Conservation (phyloP, 30 jellyfish, hydroid and myxozoan species). For the Mastigias papua region DNA sequence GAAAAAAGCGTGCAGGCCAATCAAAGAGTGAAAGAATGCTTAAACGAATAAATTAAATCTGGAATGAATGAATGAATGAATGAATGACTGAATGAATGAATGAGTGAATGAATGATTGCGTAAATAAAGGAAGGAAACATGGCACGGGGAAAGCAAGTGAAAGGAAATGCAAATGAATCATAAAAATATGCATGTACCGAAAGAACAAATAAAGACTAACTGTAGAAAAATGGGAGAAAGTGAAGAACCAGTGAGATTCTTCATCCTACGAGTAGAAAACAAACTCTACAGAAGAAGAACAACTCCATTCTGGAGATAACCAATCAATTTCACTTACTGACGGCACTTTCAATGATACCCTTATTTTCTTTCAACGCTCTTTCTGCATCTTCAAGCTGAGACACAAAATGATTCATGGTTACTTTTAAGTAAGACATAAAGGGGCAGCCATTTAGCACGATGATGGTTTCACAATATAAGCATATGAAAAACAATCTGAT, state of each 20-base stretch:
- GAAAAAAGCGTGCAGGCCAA: background rate
- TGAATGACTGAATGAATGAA: background rate
- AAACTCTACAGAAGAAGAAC: background rate
- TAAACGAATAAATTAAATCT: background rate
- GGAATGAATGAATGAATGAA: background rate
- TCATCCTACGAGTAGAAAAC: background rate
- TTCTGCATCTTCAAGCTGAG: slow-evolving; percentile 91
- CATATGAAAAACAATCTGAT: too few species aligned
- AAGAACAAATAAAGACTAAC: background rate
- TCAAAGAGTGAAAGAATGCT: background rate
- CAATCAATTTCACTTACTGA: slow-evolving; percentile 81
- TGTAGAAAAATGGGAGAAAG: background rate
- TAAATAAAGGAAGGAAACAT: too few species aligned
- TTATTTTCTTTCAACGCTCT: slow-evolving; percentile 88
- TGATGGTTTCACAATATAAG: too few species aligned
- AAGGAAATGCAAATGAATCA: too few species aligned
- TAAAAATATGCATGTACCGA: too few species aligned
- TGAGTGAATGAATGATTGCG: slow-evolving; percentile 7
- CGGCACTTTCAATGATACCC: slow-evolving; percentile 96
- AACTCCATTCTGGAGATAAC: background rate
- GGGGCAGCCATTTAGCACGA: too few species aligned
- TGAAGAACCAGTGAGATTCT: background rate
- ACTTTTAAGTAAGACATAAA: background rate
- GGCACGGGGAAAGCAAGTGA: too few species aligned
- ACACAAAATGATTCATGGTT: background rate